Percentiles rank a stretch among this genome's conserved stretches.
phyloP scores from a whole-genome alignment of 92 coral and sea anemone genomes.

The Metridium senile region DNA sequence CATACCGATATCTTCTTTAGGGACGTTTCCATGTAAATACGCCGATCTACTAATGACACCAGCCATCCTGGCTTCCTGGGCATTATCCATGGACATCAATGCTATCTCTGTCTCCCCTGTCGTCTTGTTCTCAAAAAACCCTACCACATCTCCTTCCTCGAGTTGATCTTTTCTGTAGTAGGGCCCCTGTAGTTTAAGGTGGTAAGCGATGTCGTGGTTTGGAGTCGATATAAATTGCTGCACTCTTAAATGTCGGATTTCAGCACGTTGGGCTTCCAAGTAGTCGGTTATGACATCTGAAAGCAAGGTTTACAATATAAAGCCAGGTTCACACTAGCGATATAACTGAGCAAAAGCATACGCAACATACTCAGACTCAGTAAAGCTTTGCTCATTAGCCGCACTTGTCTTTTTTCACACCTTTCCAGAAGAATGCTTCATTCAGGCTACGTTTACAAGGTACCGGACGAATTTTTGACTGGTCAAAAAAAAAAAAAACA shows the following conservation, averaged over 20 bases:
- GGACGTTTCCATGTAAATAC: constrained; percentile 83
- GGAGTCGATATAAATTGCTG: constrained; percentile 65
- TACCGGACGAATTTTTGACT: no score
- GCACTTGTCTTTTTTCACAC: no score
- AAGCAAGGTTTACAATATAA: no score
- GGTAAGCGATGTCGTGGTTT: constrained; percentile 94
- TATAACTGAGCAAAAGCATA: no score
- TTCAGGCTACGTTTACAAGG: no score
- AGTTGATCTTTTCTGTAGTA: constrained; percentile 51
- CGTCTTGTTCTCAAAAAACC: constrained; percentile 63
- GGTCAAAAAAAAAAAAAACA: no score
- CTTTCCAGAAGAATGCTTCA: no score
- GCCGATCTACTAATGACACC: constrained; percentile 99
- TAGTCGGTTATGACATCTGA: constrained; percentile 80
- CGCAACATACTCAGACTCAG: no score
- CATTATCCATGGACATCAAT: constrained; percentile 65
- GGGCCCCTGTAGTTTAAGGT: constrained; percentile 73
- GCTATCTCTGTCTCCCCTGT: constrained; percentile 80
- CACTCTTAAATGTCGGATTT: constrained; percentile 74
- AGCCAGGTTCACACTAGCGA: no score
- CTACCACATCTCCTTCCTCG: constrained; percentile 96
- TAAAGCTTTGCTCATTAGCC: no score
- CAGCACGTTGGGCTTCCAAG: constrained; percentile 89
- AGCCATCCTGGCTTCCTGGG: constrained; percentile 73
- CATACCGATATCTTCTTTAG: constrained; percentile 41